These are phyloP conservation scores for Pharmacophagus antenor DNA, from an alignment of 2,888 invertebrate genomes.

Conservation along the genomic window DNA sequence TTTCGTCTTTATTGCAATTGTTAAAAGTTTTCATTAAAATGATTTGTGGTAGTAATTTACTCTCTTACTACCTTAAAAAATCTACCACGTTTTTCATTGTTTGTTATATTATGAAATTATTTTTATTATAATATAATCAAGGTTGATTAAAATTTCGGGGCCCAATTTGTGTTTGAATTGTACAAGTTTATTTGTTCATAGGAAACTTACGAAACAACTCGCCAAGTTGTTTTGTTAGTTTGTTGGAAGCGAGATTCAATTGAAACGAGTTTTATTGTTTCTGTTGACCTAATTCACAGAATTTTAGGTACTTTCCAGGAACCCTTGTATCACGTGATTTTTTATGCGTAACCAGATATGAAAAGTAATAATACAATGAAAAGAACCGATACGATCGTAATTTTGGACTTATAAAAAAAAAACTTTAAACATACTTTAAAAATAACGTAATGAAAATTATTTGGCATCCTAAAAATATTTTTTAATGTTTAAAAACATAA, in stretches of 20 bases:
- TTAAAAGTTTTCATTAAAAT: too few species aligned
- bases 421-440: too few species aligned
- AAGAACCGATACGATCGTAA: background rate
- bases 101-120: background rate
- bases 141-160: slow-evolving; percentile 19
- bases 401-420: background rate
- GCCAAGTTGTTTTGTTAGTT: slow-evolving; percentile 25
- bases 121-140: background rate
- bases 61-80: too few species aligned
- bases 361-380: background rate
- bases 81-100: too few species aligned
- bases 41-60: too few species aligned
- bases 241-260: slow-evolving; percentile 17
- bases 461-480: too few species aligned
- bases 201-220: slow-evolving; percentile 23
- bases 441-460: too few species aligned
- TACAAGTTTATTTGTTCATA: slow-evolving; percentile 22
- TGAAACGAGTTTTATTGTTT: slow-evolving; percentile 25
- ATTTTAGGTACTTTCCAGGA: slow-evolving; percentile 5
- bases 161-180: slow-evolving; percentile 20
- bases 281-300: slow-evolving; percentile 19
- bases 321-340: slow-evolving; percentile 1
- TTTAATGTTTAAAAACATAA: too few species aligned
- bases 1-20: too few species aligned
- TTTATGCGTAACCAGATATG: background rate